Base-by-base conservation (phyloP, 30 jellyfish, hydroid and myxozoan species). In the Hydractinia echinata region DNA sequence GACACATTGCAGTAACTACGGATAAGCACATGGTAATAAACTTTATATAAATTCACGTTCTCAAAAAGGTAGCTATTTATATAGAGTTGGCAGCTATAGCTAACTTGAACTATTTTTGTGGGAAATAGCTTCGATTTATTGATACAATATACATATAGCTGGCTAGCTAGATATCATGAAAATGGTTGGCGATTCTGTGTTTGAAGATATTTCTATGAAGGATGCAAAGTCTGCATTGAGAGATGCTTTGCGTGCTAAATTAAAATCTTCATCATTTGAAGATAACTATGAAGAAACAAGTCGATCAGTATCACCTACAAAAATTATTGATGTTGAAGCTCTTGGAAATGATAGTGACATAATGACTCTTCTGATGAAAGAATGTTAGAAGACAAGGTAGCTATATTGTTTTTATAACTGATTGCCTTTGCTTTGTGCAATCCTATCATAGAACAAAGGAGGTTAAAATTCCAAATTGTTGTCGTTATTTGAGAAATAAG, bases 301-400 rank as follows among this genome's bases (percentile, higher is more conserved):
- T 71, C 61, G 61, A 7, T 30, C 55, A 9, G 76, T 4, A 48
- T 15, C 84, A 5, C 54, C 84, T 18, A 76, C 15, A 16, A 76
- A 53, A 76, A 18, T 76, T 39, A 55, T 76, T 50, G 84, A 76
- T 76, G 84, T 76, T 50, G 84, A 51, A 20, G 61, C 81, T n/a
- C 81, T 71, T 71, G 81, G 81, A n/a, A 71, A 71, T 76, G 84
- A 55, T 49, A 76, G 84, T 76, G 84, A 51, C 76, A 76, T 50
- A 54, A 50, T 76, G 84, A 76, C 14, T 53, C 73, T 76, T 30
- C 44, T 30, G 84, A 76, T 54, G 84, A 76, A 21, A 76, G 54
- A 72, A 64, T 64, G 74, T 7, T 51, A n/a, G 74, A 64, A n/a
- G 74, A 64, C 10, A 64, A 64, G 74, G 74, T 64, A n/a, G 2